Evolutionary conservation across 2,797 vertebrate genomes (phyloP), one percentile per base, ranked within the genome.

Genomic region (Enteromius paludinosus): DNA sequence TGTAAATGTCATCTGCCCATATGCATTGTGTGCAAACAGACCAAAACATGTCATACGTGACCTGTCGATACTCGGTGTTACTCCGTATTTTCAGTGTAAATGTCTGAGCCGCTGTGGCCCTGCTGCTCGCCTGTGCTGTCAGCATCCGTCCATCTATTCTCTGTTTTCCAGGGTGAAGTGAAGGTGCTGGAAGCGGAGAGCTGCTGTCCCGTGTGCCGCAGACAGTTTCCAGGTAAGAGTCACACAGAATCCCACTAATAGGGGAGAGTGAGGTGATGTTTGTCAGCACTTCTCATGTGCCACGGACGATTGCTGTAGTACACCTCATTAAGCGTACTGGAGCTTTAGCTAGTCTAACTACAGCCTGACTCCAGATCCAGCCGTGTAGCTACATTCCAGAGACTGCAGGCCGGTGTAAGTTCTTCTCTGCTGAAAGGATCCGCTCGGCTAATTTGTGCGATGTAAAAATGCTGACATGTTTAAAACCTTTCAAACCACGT

Each of bases 171-270:
- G 97, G 95, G 88, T 0, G 90, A 97, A 85, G 94, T 94, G 18
- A 94, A 94, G 54, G 93, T 96, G 45, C 93, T 94, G 89, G 95
- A 97, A 76, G 92, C 94, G 0, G 94, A 91, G 45, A 90, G 87
- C 86, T 98, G 97, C 87, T 98, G 97, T 89, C 96, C 96, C 0
- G 87, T 95, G 43, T 98, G 97, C 84, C 94, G 90, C 76, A 93
- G 84, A 77, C 89, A 90, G 43, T 89, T 93, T 79, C 88, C 87
- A 45, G 95, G 96, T 97, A 86, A 77, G 56, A 81, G 41, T 62
- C 69, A 23, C 18, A 23, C 25, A 52, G 43, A 33, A 14, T 71
- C 38, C 1, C 59, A 66, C 62, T 68, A 76, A 75, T 68, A 52
- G 45, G 25, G 45, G 4, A 18, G 47, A 59, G 62, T 47, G 81